Evolutionary conservation across 2,113 vertebrate species (phyloP).

Genomic region (Petrocephalus zakoni): DNA sequence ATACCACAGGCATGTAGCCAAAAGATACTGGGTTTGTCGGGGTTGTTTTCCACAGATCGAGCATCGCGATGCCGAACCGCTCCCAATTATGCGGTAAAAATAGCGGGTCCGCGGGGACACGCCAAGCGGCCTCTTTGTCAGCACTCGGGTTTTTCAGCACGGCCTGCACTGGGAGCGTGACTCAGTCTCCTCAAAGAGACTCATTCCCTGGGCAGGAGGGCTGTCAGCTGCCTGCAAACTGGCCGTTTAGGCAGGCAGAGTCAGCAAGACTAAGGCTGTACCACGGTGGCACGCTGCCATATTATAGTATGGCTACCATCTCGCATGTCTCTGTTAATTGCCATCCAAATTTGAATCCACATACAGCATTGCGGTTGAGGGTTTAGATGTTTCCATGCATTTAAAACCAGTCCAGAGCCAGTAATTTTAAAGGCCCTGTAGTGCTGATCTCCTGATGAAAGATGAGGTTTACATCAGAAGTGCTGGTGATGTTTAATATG

Average conservation of each 20-base stretch:
- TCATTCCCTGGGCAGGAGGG: background rate
- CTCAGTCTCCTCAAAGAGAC: background rate
- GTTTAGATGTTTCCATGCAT: background rate
- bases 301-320: background rate
- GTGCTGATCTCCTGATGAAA: background rate
- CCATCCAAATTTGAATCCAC: background rate
- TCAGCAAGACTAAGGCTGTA: background rate
- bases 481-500: background rate
- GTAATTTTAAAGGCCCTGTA: background rate
- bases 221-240: background rate
- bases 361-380: background rate
- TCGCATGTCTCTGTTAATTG: background rate
- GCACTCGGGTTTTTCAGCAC: constrained; percentile 40
- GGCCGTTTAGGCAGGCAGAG: background rate
- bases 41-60: constrained; percentile 57
- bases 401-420: background rate
- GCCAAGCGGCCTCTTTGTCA: constrained; percentile 50
- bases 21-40: constrained; percentile 58
- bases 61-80: constrained; percentile 56
- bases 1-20: constrained; percentile 59
- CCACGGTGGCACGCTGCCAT: background rate
- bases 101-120: constrained; percentile 47
- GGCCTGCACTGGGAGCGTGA: background rate
- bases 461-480: background rate
- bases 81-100: constrained; percentile 67